These are phyloP conservation scores for Stomorhina lunata DNA, from an alignment of 2,888 invertebrate species.

Conservation along the genomic window DNA sequence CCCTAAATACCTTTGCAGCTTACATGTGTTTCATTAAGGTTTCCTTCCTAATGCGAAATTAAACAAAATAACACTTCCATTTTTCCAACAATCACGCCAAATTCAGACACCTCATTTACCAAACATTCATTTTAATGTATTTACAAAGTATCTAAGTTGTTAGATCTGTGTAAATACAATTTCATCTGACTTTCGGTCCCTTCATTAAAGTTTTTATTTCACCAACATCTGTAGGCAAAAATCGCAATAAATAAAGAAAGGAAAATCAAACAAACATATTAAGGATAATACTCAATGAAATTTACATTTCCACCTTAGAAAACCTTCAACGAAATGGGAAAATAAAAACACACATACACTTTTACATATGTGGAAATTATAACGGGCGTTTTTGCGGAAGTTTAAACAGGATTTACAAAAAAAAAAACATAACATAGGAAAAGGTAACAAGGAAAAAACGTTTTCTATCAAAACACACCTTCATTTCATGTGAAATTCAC, in stretches of 20 bases:
- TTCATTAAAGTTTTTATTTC: background rate
- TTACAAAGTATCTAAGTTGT: background rate
- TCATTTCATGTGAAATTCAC: conserved; percentile 24
- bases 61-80: too few relatives aligned
- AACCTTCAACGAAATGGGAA: background rate
- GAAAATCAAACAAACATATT: conserved; percentile 46
- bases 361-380: conserved; percentile 23
- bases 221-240: conserved; percentile 26
- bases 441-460: conserved; percentile 11
- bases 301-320: conserved; percentile 42
- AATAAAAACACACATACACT: background rate
- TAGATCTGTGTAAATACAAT: conserved; percentile 33
- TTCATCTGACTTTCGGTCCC: background rate
- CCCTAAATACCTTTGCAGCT: too few relatives aligned
- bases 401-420: conserved; percentile 23
- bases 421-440: conserved; percentile 2
- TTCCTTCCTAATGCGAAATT: too few relatives aligned
- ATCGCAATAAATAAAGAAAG: background rate
- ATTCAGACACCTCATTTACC: conserved; percentile 33
- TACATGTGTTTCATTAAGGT: too few relatives aligned
- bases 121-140: too few relatives aligned
- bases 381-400: conserved; percentile 49
- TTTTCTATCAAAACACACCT: conserved; percentile 25
- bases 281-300: conserved; percentile 60
- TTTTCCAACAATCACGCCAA: conserved; percentile 26